These are phyloP conservation scores for Laothoe populi DNA, from an alignment of 2,888 invertebrate genomes.

Conservation along the genomic window DNA sequence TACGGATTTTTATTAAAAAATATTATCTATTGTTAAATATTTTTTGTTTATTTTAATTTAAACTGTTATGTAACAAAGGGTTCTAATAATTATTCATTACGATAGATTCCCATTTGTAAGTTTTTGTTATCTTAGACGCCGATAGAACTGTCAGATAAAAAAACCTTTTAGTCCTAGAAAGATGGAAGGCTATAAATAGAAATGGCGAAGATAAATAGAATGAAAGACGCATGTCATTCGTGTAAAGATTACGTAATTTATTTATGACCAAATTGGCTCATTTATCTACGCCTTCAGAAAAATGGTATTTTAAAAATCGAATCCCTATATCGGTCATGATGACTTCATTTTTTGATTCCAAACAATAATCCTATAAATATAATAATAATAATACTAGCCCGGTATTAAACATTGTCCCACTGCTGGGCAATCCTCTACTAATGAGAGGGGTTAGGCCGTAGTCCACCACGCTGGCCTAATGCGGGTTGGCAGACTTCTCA, in stretches of 20 bases:
- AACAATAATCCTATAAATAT: neutral
- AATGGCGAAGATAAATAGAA: conserved; percentile 18
- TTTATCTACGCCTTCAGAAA: neutral
- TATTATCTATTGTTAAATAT: too few species aligned
- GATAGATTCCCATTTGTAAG: neutral
- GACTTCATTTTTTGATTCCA: neutral
- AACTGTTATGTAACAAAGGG: too few species aligned
- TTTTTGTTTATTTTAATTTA: too few species aligned
- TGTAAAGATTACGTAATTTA: conserved; percentile 15
- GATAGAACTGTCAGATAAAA: conserved; percentile 17
- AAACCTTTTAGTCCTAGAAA: conserved; percentile 22
- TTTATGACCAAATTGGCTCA: conserved; percentile 16
- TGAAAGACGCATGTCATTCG: conserved; percentile 22
- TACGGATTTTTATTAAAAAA: too few species aligned
- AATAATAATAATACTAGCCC: too few species aligned
- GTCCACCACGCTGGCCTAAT: too few species aligned
- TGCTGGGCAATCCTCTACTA: too few species aligned
- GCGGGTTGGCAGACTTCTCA: too few species aligned
- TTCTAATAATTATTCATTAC: neutral
- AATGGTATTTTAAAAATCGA: neutral
- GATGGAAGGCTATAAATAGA: conserved; percentile 18
- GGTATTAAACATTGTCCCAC: too few species aligned
- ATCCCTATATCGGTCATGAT: neutral
- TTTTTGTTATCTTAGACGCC: conserved; percentile 8
- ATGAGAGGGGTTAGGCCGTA: too few species aligned